Evolutionary conservation across 2,113 vertebrate genomes (phyloP).

Genomic region (Melanerpes aurifrons): DNA sequence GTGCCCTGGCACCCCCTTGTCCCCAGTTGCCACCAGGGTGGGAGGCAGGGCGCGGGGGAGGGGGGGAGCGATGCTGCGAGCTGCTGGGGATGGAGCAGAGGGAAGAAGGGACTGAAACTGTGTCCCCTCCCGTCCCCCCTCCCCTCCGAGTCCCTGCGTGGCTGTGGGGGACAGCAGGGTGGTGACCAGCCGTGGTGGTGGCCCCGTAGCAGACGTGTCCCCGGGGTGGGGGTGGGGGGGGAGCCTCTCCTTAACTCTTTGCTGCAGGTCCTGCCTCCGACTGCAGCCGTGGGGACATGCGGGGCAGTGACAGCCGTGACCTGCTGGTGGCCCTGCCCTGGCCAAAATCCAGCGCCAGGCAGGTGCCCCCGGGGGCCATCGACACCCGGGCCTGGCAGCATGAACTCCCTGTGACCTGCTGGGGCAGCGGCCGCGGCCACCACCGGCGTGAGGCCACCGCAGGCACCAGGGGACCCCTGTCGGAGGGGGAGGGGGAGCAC

Average conservation of each 20-base stretch:
- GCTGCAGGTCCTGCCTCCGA: not conserved
- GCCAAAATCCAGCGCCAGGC: not conserved
- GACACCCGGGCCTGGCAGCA: not conserved
- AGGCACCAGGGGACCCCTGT: not conserved
- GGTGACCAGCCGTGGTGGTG: not conserved
- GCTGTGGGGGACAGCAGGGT: not conserved
- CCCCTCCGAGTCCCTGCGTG: fast-evolving
- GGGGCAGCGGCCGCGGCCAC: fast-evolving
- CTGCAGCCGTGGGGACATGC: not conserved
- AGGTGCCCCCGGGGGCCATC: not conserved
- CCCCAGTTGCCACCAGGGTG: fast-evolving
- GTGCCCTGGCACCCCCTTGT: not conserved
- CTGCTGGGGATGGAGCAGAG: not conserved
- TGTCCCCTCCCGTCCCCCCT: no score
- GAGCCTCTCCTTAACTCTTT: not conserved
- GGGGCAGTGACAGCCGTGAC: not conserved
- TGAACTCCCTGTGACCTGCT: slow-evolving; percentile 13
- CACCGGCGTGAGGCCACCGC: not conserved
- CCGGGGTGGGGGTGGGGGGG: not conserved
- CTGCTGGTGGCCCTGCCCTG: not conserved
- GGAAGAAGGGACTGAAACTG: fast-evolving
- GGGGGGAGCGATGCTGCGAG: not conserved
- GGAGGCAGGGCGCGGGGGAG: not conserved
- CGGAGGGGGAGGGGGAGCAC: not conserved
- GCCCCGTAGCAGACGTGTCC: not conserved